Evolutionary conservation across 1,140 invertebrate species (phyloP).

Genomic region (Drosophila simulans): DNA sequence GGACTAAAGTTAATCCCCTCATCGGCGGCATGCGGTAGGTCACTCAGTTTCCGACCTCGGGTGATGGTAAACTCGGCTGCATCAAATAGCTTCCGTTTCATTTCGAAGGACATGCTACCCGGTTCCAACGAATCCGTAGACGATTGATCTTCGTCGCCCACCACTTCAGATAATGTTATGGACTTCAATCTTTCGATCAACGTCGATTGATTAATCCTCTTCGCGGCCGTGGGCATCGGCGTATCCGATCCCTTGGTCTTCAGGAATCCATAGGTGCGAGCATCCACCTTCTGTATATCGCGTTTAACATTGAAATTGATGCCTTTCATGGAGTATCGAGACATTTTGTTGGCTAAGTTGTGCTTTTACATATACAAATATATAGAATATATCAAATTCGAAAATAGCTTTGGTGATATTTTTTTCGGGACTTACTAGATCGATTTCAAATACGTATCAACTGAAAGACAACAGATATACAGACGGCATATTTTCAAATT

Average conservation of each 20-base stretch:
- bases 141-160: not conserved
- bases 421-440: not conserved
- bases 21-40: not conserved
- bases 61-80: conserved; percentile 13
- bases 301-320: not conserved
- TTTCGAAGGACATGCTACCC: not conserved
- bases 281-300: not conserved
- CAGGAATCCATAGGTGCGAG: conserved; percentile 11
- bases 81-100: conserved; percentile 14
- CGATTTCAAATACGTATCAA: not conserved
- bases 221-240: not conserved
- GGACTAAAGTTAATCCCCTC: too few species aligned
- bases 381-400: not conserved
- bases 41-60: not conserved
- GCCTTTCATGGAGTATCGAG: too few species aligned
- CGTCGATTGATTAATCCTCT: not conserved
- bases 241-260: not conserved
- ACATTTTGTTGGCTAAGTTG: not conserved
- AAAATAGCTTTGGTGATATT: not conserved
- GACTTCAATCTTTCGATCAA: not conserved
- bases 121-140: not conserved
- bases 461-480: too few species aligned
- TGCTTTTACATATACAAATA: too few species aligned
- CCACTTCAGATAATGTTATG: not conserved
- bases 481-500: too few species aligned